phyloP scores from a whole-genome alignment of 2,797 vertebrate genomes.

The Rhabdomys pumilio region DNA sequence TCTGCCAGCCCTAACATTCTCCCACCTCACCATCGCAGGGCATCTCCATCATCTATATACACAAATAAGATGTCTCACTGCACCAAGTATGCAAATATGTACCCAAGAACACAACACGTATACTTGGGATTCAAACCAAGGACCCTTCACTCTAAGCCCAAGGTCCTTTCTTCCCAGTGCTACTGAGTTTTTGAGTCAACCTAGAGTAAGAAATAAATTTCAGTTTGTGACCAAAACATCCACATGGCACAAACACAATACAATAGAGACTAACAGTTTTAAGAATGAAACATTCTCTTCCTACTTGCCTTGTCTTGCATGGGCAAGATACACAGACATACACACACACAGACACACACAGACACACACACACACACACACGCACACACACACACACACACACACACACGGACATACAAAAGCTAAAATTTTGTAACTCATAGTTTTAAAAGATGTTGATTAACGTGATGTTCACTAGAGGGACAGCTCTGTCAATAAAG shows the following conservation, averaged over 20 bases:
- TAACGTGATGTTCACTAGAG: not conserved
- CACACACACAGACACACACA: not conserved
- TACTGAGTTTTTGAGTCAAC: not conserved
- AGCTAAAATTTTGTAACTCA: not conserved
- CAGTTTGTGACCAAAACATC: accelerated
- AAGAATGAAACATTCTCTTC: slow-evolving; percentile 5
- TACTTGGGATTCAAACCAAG: not conserved
- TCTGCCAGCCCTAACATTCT: not conserved
- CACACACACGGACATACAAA: not conserved
- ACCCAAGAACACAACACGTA: not conserved
- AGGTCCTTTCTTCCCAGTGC: not conserved
- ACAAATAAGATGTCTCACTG: not conserved
- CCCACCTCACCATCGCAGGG: accelerated
- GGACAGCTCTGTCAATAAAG: not conserved
- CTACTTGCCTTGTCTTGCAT: not conserved
- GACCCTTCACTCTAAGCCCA: not conserved
- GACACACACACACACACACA: not conserved
- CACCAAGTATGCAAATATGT: too few relatives aligned
- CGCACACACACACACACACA: not conserved
- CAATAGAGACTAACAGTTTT: not conserved
- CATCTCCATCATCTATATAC: not conserved
- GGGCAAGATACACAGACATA: not conserved
- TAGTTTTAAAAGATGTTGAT: not conserved
- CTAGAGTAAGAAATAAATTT: not conserved
- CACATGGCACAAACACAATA: not conserved